These are phyloP conservation scores for Holcopasites calliopsidis DNA, from an alignment of 1,140 invertebrate genomes.

Conservation along the genomic window DNA sequence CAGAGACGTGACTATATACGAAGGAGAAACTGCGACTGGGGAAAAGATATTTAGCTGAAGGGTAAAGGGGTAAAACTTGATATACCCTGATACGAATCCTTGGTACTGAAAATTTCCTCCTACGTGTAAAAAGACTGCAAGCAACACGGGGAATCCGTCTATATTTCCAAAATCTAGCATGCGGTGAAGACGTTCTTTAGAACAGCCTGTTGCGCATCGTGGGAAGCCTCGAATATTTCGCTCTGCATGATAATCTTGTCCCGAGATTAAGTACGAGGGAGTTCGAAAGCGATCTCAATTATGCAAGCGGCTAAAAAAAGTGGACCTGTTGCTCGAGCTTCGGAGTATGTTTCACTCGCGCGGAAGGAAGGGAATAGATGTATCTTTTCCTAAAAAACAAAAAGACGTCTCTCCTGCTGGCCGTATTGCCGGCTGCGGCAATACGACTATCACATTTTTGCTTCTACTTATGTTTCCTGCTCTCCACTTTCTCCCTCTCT, in stretches of 20 bases:
- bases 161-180: not conserved
- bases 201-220: not conserved
- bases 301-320: not conserved
- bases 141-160: not conserved
- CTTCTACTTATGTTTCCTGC: slow-evolving; percentile 37
- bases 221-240: not conserved
- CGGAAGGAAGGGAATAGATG: slow-evolving; percentile 27
- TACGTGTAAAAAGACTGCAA: not conserved
- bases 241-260: slow-evolving; percentile 14
- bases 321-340: not conserved
- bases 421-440: slow-evolving; percentile 58
- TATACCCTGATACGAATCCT: slow-evolving; percentile 11
- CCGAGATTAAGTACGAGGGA: slow-evolving; percentile 58
- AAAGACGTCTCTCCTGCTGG: slow-evolving; percentile 61
- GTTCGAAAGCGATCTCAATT: slow-evolving; percentile 29
- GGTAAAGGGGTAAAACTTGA: not conserved
- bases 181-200: not conserved
- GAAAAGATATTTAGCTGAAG: not conserved
- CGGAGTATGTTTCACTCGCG: not conserved
- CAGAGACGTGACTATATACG: not conserved
- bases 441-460: slow-evolving; percentile 76
- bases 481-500: not conserved
- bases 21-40: not conserved
- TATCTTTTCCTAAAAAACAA: not conserved
- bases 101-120: slow-evolving; percentile 2